Evolutionary conservation across 2,797 vertebrate genomes (phyloP).

Genomic region (Numenius phaeopus): DNA sequence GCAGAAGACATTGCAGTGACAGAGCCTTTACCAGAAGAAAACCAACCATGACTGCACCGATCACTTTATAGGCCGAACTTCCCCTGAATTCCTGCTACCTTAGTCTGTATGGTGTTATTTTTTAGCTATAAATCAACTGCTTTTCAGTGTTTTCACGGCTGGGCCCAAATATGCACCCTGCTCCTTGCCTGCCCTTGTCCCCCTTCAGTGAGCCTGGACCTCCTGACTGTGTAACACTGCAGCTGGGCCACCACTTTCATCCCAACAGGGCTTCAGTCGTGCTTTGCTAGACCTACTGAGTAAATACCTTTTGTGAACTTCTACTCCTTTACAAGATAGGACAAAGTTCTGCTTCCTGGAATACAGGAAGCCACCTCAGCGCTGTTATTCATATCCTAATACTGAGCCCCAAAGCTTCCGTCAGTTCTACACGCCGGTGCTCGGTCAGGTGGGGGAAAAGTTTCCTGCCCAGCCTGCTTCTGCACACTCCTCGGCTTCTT

Average conservation of each 20-base stretch:
- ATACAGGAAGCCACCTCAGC: background rate
- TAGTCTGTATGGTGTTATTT: background rate
- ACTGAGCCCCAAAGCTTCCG: fast-evolving
- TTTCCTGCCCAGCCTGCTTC: background rate
- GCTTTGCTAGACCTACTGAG: background rate
- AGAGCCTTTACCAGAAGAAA: background rate
- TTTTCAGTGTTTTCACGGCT: background rate
- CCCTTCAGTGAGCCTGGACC: background rate
- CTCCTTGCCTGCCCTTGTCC: background rate
- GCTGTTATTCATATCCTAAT: background rate
- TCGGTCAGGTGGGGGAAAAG: background rate
- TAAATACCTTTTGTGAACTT: background rate
- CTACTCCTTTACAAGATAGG: background rate
- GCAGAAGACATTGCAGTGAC: background rate
- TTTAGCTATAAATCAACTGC: background rate
- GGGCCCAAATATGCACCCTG: background rate
- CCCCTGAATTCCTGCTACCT: background rate
- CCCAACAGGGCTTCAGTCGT: background rate
- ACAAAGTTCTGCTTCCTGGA: constrained; percentile 3
- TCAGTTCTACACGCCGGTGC: background rate
- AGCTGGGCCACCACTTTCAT: background rate
- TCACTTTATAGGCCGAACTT: background rate
- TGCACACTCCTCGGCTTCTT: background rate
- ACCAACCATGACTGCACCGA: background rate
- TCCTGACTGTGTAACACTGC: background rate